Conservation (phyloP, 2,797 vertebrate genomes). For the Alcedo quadribrachys region DNA sequence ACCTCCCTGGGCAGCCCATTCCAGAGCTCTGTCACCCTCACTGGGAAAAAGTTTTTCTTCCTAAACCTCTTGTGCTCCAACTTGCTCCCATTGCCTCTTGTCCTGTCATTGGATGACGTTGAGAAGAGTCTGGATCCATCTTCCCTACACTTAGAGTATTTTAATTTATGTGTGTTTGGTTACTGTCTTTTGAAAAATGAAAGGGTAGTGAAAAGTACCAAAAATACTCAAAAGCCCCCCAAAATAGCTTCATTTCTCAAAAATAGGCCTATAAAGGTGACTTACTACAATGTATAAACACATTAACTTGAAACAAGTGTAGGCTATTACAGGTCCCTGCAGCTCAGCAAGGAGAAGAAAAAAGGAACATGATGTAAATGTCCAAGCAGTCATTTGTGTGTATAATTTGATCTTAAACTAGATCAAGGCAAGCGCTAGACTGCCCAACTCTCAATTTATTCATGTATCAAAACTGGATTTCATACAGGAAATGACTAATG, state of each 20-base stretch:
- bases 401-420: neutral
- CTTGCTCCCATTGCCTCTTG: too few relatives aligned
- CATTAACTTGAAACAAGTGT: neutral
- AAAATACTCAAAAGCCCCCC: neutral
- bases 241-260: neutral
- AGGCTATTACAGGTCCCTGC: neutral
- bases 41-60: too few relatives aligned
- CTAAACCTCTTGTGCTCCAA: too few relatives aligned
- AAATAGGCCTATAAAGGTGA: neutral
- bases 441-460: neutral
- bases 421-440: neutral
- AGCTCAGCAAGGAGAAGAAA: neutral
- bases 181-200: neutral
- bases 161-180: neutral
- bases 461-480: neutral
- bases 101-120: too few relatives aligned
- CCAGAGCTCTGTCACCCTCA: too few relatives aligned
- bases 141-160: neutral
- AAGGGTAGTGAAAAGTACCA: neutral
- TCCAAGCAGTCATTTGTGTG: neutral
- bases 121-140: too few relatives aligned
- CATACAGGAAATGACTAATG: neutral
- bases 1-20: too few relatives aligned
- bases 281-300: neutral
- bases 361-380: neutral